Evolutionary conservation across 2,888 invertebrate species (phyloP).

Genomic region (Eudasyphora cyanicolor): DNA sequence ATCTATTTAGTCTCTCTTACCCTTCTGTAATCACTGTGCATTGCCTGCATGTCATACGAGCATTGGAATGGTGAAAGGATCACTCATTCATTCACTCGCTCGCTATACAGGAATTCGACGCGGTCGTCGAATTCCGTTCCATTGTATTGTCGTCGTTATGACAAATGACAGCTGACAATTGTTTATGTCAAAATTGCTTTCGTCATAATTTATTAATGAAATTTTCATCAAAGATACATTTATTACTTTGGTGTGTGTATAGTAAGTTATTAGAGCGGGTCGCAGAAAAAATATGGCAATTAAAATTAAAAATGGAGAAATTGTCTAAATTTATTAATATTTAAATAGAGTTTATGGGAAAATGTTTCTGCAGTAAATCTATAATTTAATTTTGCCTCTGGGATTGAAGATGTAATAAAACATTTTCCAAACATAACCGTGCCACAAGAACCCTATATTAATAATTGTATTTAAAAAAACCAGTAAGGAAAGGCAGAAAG

Average conservation of each 20-base stretch:
- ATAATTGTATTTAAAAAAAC: no score
- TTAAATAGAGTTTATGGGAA: no score
- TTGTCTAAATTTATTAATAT: no score
- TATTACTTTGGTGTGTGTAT: neutral
- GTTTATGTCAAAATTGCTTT: constrained; percentile 37
- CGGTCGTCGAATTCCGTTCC: constrained; percentile 37
- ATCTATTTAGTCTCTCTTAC: no score
- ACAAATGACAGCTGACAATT: constrained; percentile 35
- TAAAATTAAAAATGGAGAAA: no score
- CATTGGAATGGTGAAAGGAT: constrained; percentile 21
- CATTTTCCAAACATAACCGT: no score
- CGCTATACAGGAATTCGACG: neutral
- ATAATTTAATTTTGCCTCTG: no score
- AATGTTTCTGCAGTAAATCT: no score
- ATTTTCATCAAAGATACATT: constrained; percentile 27
- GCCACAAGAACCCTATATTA: no score
- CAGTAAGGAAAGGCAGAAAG: no score
- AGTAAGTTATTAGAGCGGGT: neutral
- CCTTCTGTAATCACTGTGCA: neutral
- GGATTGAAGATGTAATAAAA: no score
- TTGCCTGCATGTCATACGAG: constrained; percentile 4
- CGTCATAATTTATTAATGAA: constrained; percentile 36
- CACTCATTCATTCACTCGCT: neutral
- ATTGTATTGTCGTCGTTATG: constrained; percentile 39
- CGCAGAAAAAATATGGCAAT: no score